These are phyloP conservation scores for Hirtodrosophila trivittata DNA, from an alignment of 2,888 invertebrate genomes.

Conservation along the genomic window DNA sequence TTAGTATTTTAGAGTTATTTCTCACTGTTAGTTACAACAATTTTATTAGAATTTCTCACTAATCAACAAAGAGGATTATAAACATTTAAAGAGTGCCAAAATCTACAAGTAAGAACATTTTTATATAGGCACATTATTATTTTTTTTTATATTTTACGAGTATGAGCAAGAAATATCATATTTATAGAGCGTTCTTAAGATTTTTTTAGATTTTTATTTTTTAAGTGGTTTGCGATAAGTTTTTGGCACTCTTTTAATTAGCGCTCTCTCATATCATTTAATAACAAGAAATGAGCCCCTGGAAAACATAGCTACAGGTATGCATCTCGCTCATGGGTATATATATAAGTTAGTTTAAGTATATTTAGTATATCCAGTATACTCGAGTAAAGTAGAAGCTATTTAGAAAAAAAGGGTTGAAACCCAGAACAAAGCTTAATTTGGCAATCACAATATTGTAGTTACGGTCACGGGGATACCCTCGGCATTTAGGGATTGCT, in stretches of 20 bases:
- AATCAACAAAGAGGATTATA: slow-evolving; percentile 43
- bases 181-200: slow-evolving; percentile 1
- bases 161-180: slow-evolving; percentile 47
- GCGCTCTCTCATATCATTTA: not conserved
- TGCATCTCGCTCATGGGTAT: slow-evolving; percentile 6
- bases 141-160: slow-evolving; percentile 21
- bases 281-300: not conserved
- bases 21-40: not conserved
- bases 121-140: slow-evolving; percentile 61
- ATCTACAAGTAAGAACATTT: slow-evolving; percentile 38
- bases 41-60: slow-evolving; percentile 16
- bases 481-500: slow-evolving; percentile 80
- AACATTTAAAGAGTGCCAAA: slow-evolving; percentile 57
- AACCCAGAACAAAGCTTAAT: slow-evolving; percentile 14
- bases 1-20: slow-evolving; percentile 7
- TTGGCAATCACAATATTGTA: slow-evolving; percentile 83
- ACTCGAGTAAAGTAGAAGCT: too few species aligned
- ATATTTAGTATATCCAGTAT: not conserved
- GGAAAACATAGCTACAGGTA: slow-evolving; percentile 6
- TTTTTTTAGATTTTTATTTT: not conserved
- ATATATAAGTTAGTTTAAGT: too few species aligned
- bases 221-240: not conserved
- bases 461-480: slow-evolving; percentile 82
- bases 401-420: slow-evolving; percentile 7
- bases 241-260: slow-evolving; percentile 38